phyloP scores from a whole-genome alignment of 2,113 vertebrate genomes.

The Ornithorhynchus anatinus region DNA sequence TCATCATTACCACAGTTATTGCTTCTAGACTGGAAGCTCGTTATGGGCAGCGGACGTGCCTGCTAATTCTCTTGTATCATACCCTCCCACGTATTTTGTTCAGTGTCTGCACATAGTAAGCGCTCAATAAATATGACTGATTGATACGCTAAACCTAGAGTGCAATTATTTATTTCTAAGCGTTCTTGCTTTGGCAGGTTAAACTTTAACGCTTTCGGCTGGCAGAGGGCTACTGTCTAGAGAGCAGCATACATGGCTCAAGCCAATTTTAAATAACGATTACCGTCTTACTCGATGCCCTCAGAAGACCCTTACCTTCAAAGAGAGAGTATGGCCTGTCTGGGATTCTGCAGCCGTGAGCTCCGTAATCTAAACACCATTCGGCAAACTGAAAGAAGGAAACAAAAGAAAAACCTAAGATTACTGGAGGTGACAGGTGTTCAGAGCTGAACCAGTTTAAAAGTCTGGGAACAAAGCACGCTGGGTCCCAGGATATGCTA shows the following conservation, averaged over 20 bases:
- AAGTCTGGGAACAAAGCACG: not conserved
- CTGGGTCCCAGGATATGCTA: not conserved
- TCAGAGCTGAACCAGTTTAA: not conserved
- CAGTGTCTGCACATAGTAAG: no score
- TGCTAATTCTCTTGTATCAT: no score
- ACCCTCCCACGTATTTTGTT: no score
- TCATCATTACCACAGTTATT: no score
- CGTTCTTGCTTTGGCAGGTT: not conserved
- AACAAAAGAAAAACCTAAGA: not conserved
- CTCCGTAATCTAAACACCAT: constrained; percentile 96
- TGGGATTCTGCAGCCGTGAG: constrained; percentile 94
- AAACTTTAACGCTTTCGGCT: accelerated
- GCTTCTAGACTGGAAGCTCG: no score
- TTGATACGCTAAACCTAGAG: no score
- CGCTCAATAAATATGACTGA: no score
- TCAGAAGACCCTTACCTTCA: constrained; percentile 93
- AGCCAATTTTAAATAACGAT: no score
- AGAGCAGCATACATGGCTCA: no score
- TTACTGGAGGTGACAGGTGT: not conserved
- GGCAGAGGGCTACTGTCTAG: no score
- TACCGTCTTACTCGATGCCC: no score
- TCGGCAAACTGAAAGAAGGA: constrained; percentile 86
- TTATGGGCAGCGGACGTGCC: no score
- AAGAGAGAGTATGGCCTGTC: constrained; percentile 97
- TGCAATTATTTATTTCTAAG: not conserved